Evolutionary conservation across 2,113 vertebrate genomes (phyloP).

Genomic region (Cyphomyrus discorhynchus): DNA sequence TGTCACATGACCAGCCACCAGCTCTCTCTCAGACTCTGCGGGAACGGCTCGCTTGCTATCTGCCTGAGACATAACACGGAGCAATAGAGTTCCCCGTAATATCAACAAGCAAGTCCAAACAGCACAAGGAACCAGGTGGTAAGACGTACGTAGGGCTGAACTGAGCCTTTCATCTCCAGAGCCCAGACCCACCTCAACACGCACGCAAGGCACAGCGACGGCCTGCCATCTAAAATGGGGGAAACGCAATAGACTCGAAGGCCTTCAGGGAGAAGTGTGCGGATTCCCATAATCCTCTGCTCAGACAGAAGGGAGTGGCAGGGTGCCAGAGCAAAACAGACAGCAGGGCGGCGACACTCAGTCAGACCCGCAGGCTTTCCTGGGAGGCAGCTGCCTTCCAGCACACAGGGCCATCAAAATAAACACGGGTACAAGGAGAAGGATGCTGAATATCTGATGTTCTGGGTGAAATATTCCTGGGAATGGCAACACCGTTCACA

Average conservation of each 20-base stretch:
- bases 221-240: background rate
- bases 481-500: conserved; percentile 51
- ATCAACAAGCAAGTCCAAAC: conserved; percentile 2
- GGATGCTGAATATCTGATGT: conserved; percentile 41
- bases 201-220: background rate
- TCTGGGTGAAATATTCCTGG: conserved; percentile 38
- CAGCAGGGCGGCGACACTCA: background rate
- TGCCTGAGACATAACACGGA: conserved; percentile 19
- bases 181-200: background rate
- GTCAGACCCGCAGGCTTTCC: background rate
- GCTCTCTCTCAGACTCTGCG: background rate
- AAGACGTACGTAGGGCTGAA: background rate
- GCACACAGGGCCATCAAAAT: background rate
- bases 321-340: background rate
- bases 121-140: background rate
- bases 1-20: background rate
- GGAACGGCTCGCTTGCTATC: conserved; percentile 29
- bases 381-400: background rate
- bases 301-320: background rate
- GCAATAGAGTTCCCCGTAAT: background rate
- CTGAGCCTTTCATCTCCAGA: background rate
- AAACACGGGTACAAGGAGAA: background rate
- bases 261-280: background rate
- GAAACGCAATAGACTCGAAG: background rate
- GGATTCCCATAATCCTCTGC: background rate